A percentile compares a stretch with the other conserved stretches of the same genome.
Evolutionary conservation across 2,113 vertebrate genomes (phyloP).

Genomic region (Mobula hypostoma): DNA sequence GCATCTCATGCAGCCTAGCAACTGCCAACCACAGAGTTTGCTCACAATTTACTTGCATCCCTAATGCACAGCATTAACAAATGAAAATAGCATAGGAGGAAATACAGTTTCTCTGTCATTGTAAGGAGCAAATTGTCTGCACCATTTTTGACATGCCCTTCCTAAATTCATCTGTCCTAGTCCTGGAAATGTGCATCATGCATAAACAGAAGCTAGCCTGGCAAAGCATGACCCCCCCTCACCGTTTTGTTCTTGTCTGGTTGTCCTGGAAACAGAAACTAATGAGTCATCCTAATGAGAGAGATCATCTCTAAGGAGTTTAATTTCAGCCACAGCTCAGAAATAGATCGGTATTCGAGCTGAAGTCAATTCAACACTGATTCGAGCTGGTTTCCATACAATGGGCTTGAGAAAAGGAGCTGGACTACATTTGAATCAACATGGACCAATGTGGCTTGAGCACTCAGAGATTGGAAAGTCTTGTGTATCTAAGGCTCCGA

Average conservation of each 20-base stretch:
- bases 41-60: not conserved
- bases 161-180: not conserved
- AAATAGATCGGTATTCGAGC: not conserved
- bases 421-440: not conserved
- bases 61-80: not conserved
- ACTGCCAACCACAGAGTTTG: not conserved
- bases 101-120: not conserved
- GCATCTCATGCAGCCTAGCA: not conserved
- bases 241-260: not conserved
- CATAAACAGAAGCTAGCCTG: not conserved
- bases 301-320: not conserved
- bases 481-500: not conserved
- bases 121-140: not conserved
- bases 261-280: not conserved
- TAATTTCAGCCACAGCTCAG: not conserved
- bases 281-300: not conserved
- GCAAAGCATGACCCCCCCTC: not conserved
- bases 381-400: not conserved
- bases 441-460: not conserved
- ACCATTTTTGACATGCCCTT: not conserved
- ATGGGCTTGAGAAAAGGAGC: not conserved
- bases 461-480: not conserved
- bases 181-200: not conserved
- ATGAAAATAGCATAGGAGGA: not conserved
- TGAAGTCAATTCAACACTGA: not conserved